Conservation (phyloP, 2,888 invertebrate genomes). For the Epistrophe eligans region DNA sequence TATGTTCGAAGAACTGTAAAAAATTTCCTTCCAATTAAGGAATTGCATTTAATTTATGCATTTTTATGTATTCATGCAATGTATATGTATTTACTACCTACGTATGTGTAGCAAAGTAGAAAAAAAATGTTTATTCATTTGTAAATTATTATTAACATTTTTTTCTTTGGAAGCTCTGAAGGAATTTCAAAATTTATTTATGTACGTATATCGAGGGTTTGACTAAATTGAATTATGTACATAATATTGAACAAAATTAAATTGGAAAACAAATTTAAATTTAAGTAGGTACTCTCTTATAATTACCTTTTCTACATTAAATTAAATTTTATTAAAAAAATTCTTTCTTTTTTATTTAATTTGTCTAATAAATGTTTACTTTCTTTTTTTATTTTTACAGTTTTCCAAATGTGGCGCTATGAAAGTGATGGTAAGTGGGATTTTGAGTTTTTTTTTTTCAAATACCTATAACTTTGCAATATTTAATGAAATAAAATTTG, state of each 20-base stretch:
- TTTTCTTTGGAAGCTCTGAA: background rate
- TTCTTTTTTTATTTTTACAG: constrained; percentile 3
- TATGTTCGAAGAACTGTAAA: constrained; percentile 13
- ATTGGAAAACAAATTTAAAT: too few species aligned
- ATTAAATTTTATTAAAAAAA: too few species aligned
- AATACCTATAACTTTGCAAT: too few species aligned
- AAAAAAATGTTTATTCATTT: constrained; percentile 28
- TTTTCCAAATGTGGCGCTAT: constrained; percentile 7
- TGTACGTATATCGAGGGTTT: background rate
- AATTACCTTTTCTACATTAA: too few species aligned
- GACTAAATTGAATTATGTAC: background rate
- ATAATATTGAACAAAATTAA: background rate
- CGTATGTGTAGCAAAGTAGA: background rate
- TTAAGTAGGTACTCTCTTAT: too few species aligned
- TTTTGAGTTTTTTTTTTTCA: too few species aligned
- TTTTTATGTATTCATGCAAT: constrained; percentile 26
- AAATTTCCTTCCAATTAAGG: constrained; percentile 34
- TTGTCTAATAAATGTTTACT: background rate
- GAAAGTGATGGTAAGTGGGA: constrained; percentile 17
- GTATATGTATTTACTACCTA: background rate
- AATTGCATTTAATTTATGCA: constrained; percentile 46
- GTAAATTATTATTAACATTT: constrained; percentile 30
- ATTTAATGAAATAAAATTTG: too few species aligned
- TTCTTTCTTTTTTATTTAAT: background rate
- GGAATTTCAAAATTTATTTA: background rate